Percentiles rank a stretch among this genome's conserved stretches.
Evolutionary conservation across 2,113 vertebrate genomes (phyloP).

Genomic region (Mellivora capensis): DNA sequence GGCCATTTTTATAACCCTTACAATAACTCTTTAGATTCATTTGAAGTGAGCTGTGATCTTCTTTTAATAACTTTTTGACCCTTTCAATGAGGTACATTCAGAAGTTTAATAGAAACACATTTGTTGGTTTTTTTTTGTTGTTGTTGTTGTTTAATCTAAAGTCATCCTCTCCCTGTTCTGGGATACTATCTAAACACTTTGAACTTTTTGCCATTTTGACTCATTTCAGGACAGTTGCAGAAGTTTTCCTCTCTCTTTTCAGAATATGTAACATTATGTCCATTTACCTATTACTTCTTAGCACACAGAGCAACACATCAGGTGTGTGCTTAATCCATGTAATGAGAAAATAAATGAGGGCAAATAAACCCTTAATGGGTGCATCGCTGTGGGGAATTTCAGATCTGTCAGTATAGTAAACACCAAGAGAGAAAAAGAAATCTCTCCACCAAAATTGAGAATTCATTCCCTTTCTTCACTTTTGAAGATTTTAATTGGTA

Average conservation of each 20-base stretch:
- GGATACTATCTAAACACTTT: neutral
- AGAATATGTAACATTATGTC: neutral
- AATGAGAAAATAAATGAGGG: neutral
- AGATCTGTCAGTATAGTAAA: neutral
- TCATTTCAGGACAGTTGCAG: slow-evolving; percentile 22
- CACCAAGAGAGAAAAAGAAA: neutral
- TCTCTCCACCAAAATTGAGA: neutral
- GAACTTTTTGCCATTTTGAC: neutral
- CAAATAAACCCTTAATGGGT: neutral
- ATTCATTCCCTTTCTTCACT: neutral
- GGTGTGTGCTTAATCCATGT: neutral
- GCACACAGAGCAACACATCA: neutral
- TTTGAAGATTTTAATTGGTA: neutral
- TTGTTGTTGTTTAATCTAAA: neutral
- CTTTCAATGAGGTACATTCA: neutral
- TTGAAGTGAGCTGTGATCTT: neutral
- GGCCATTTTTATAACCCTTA: slow-evolving; percentile 22
- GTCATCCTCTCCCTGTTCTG: neutral
- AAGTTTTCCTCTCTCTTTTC: neutral
- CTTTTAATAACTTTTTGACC: neutral
- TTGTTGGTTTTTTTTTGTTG: neutral
- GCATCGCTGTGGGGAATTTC: neutral
- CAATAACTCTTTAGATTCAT: neutral
- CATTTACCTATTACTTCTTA: neutral
- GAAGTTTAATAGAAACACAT: neutral